Conservation (phyloP, 1,140 invertebrate genomes). For the Drosophila gunungcola region DNA sequence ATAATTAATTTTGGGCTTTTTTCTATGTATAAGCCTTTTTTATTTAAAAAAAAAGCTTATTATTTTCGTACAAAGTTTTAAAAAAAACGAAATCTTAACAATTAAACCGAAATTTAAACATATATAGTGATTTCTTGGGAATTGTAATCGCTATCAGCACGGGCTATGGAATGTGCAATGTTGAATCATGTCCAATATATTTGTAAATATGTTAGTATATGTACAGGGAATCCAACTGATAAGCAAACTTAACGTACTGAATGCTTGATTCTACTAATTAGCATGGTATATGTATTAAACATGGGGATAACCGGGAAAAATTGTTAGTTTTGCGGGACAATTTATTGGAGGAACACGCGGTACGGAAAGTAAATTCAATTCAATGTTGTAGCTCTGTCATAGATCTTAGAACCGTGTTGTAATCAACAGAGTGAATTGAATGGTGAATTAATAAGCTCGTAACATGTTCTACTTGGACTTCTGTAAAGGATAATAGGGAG, state of each 20-base stretch:
- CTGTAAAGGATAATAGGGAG: conserved; percentile 7
- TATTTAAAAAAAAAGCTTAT: too few relatives aligned
- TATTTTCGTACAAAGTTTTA: too few relatives aligned
- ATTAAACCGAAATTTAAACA: too few relatives aligned
- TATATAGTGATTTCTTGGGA: not conserved
- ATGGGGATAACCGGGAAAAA: not conserved
- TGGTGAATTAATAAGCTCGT: conserved; percentile 10
- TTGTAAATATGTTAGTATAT: not conserved
- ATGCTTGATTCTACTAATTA: not conserved
- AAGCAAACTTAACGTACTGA: not conserved
- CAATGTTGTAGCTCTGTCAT: not conserved
- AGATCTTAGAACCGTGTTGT: not conserved
- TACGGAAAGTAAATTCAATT: not conserved
- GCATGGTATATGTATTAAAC: not conserved
- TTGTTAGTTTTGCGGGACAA: not conserved
- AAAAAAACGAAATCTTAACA: too few relatives aligned
- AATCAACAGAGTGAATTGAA: conserved; percentile 25
- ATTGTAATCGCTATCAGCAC: not conserved
- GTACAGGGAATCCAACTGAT: conserved; percentile 8
- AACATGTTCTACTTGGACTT: conserved; percentile 1
- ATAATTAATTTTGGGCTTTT: too few relatives aligned
- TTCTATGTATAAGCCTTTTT: too few relatives aligned
- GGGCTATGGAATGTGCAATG: not conserved
- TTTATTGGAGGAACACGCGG: not conserved
- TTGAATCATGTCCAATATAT: not conserved